Evolutionary conservation across 2,888 invertebrate species (phyloP).

Genomic region (Aphodius granarius): DNA sequence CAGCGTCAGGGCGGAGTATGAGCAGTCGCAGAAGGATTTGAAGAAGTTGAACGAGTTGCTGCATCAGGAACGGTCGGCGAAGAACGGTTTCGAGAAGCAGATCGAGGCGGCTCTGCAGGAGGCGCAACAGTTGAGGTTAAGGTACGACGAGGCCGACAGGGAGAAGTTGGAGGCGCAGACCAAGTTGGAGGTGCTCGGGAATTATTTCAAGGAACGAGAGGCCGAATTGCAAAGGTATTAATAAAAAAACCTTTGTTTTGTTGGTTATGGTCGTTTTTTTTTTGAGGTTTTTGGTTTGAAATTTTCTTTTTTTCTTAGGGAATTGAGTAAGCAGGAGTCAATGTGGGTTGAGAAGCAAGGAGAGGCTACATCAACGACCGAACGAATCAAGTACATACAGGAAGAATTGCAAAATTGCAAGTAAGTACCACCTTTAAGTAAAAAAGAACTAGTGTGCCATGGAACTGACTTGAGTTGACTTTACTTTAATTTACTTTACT

Average conservation of each 20-base stretch:
- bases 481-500: too few relatives aligned
- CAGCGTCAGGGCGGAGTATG: slow-evolving; percentile 62
- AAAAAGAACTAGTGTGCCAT: too few relatives aligned
- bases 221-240: slow-evolving; percentile 82
- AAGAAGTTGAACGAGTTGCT: slow-evolving; percentile 53
- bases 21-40: slow-evolving; percentile 59
- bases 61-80: slow-evolving; percentile 53
- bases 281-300: slow-evolving; percentile 4
- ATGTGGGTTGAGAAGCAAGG: slow-evolving; percentile 80
- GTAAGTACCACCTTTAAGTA: slow-evolving; percentile 59
- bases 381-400: slow-evolving; percentile 75
- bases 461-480: too few relatives aligned
- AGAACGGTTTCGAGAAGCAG: slow-evolving; percentile 54
- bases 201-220: slow-evolving; percentile 90
- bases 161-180: slow-evolving; percentile 79
- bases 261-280: too few relatives aligned
- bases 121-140: slow-evolving; percentile 58
- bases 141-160: slow-evolving; percentile 67
- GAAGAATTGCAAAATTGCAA: slow-evolving; percentile 79
- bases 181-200: slow-evolving; percentile 80
- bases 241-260: slow-evolving; percentile 21
- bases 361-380: slow-evolving; percentile 77
- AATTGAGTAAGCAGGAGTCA: slow-evolving; percentile 73
- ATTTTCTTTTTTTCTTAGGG: slow-evolving; percentile 58
- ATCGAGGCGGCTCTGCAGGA: slow-evolving; percentile 55